These are phyloP conservation scores for Excalfactoria chinensis DNA, from an alignment of 2,113 vertebrate genomes.

Conservation along the genomic window DNA sequence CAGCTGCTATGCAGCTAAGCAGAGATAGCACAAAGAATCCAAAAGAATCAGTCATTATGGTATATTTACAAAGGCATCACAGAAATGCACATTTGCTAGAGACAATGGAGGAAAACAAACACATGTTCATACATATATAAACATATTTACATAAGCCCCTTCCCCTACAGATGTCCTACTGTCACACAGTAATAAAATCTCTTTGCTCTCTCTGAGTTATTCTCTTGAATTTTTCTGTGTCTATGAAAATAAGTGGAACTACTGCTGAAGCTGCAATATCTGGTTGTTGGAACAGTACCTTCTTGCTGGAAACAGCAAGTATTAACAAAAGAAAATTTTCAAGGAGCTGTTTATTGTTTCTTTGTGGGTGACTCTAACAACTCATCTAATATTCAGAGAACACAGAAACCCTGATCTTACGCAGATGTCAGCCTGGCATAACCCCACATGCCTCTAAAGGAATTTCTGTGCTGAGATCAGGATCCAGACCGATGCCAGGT, in stretches of 20 bases:
- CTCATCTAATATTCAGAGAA: constrained; percentile 62
- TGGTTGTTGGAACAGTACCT: neutral
- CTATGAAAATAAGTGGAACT: neutral
- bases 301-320: neutral
- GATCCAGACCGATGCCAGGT: neutral
- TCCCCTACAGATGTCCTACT: neutral
- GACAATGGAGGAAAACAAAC: neutral
- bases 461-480: constrained; percentile 10
- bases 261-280: neutral
- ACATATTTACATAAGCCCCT: neutral
- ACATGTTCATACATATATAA: neutral
- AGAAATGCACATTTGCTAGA: neutral
- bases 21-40: constrained; percentile 20
- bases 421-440: constrained; percentile 1
- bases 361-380: neutral
- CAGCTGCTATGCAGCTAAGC: constrained; percentile 12
- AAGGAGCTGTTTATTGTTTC: neutral
- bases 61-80: neutral
- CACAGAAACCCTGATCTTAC: neutral
- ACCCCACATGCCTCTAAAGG: constrained; percentile 1
- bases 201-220: neutral
- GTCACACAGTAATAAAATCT: neutral
- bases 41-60: neutral
- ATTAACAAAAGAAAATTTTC: neutral
- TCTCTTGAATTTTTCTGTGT: neutral